These are phyloP conservation scores for Drosophila bocqueti DNA, from an alignment of 1,140 invertebrate species.

Conservation along the genomic window DNA sequence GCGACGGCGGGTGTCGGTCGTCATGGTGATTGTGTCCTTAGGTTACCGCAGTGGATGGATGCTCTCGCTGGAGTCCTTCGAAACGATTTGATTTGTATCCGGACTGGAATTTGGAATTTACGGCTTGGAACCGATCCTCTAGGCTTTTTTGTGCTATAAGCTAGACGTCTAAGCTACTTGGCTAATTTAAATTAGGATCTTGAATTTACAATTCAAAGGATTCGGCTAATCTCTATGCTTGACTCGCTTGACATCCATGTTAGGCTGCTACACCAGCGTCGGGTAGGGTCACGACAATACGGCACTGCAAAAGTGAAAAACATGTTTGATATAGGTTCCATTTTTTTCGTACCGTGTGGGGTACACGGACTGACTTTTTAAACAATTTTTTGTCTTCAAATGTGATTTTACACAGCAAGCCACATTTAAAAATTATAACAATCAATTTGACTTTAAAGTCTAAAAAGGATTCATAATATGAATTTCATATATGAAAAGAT, in stretches of 20 bases:
- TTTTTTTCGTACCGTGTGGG: neutral
- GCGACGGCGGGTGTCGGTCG: constrained; percentile 94
- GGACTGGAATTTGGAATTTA: constrained; percentile 8
- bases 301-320: constrained; percentile 48
- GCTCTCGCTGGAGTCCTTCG: constrained; percentile 12
- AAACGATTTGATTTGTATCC: constrained; percentile 4
- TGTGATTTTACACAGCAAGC: neutral
- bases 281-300: constrained; percentile 30
- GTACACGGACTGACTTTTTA: neutral
- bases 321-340: neutral
- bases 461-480: neutral
- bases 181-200: constrained; percentile 69
- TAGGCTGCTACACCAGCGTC: constrained; percentile 40
- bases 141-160: constrained; percentile 20
- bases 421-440: neutral
- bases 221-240: constrained; percentile 70
- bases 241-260: constrained; percentile 63
- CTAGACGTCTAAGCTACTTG: constrained; percentile 64
- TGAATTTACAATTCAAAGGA: constrained; percentile 78
- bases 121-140: constrained; percentile 62
- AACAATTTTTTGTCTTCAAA: neutral
- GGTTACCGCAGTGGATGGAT: constrained; percentile 3
- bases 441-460: neutral
- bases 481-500: neutral
- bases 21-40: constrained; percentile 61